Evolutionary conservation across 2,888 invertebrate species (phyloP).

Genomic region (Orthosia cruda): DNA sequence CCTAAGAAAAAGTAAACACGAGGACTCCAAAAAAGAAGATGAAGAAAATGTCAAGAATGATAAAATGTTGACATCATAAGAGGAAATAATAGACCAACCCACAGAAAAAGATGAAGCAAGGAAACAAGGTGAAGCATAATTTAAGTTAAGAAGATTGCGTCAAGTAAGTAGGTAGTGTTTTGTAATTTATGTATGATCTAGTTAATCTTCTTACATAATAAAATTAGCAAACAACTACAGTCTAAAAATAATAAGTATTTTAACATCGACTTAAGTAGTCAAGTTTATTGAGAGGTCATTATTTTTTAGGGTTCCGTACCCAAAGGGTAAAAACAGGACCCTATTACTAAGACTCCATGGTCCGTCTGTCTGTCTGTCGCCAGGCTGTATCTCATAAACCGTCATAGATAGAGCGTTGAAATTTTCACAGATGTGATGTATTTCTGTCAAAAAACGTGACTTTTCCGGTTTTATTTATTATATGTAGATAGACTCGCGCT

Average conservation of each 20-base stretch:
- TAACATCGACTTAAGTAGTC: conserved; percentile 15
- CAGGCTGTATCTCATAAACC: too few relatives aligned
- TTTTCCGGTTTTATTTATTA: too few relatives aligned
- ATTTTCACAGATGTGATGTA: too few relatives aligned
- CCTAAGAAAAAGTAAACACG: not conserved
- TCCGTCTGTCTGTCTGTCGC: too few relatives aligned
- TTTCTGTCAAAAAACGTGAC: too few relatives aligned
- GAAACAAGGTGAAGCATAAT: conserved; percentile 5
- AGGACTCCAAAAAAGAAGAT: not conserved
- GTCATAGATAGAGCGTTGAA: too few relatives aligned
- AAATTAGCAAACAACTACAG: conserved; percentile 44
- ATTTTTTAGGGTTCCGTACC: too few relatives aligned
- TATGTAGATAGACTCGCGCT: too few relatives aligned
- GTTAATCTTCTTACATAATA: conserved; percentile 45
- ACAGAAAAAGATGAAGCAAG: not conserved
- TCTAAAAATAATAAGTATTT: conserved; percentile 8
- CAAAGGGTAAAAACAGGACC: too few relatives aligned
- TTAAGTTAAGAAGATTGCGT: conserved; percentile 38
- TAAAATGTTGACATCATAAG: not conserved
- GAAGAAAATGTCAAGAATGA: not conserved
- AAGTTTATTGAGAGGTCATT: conserved; percentile 12
- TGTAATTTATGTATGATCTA: conserved; percentile 55
- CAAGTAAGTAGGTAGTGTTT: conserved; percentile 45
- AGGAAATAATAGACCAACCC: not conserved
- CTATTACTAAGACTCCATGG: too few relatives aligned